Conservation (phyloP, 1,140 invertebrate genomes). For the Cecropterus lyciades region DNA sequence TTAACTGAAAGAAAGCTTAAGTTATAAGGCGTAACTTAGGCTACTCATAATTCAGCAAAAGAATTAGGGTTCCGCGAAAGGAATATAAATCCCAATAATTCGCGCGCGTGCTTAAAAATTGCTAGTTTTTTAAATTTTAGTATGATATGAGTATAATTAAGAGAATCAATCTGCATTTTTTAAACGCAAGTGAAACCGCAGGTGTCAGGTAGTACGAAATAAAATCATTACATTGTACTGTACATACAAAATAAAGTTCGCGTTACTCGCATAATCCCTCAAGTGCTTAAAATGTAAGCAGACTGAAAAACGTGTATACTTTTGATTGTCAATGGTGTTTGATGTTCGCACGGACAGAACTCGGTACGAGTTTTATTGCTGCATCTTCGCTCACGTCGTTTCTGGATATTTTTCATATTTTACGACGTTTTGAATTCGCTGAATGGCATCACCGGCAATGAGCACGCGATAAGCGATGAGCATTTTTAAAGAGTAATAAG, state of each 20-base stretch:
- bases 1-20: no score
- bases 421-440: slow-evolving; percentile 78
- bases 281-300: slow-evolving; percentile 15
- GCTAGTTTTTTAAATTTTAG: no score
- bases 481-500: no score
- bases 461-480: not conserved
- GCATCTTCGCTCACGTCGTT: slow-evolving; percentile 37
- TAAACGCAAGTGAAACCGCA: no score
- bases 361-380: slow-evolving; percentile 54
- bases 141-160: no score
- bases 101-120: no score
- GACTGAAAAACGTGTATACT: not conserved
- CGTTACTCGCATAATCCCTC: slow-evolving; percentile 7
- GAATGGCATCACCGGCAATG: not conserved
- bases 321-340: slow-evolving; percentile 36
- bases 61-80: no score
- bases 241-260: slow-evolving; percentile 2
- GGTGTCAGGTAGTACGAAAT: no score
- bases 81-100: no score
- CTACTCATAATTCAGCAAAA: no score
- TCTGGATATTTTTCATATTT: slow-evolving; percentile 77
- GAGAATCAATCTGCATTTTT: no score
- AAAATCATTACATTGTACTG: not conserved
- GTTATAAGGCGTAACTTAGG: no score
- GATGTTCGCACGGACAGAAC: slow-evolving; percentile 42